A percentile compares a stretch with the other conserved stretches of the same genome.
phyloP scores from a whole-genome alignment of 1,140 invertebrate species.

The Mizuhopecten yessoensis region DNA sequence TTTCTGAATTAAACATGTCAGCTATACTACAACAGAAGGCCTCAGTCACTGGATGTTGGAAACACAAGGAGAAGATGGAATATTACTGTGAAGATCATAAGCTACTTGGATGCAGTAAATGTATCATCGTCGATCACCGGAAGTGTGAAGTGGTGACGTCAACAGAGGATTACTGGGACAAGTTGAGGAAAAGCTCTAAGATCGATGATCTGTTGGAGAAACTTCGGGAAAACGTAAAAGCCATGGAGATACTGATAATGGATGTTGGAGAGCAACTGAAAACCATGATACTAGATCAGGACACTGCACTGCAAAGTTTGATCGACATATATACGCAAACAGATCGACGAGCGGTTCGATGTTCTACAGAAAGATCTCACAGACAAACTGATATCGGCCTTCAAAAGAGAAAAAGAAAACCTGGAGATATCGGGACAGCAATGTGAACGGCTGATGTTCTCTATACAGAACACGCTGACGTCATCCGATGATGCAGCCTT shows the following conservation, averaged over 20 bases:
- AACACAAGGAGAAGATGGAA: slow-evolving; percentile 46
- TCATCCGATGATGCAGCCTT: background rate
- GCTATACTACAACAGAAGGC: background rate
- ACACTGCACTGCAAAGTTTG: background rate
- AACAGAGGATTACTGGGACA: slow-evolving; percentile 48
- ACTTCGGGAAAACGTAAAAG: background rate
- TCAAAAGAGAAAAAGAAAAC: background rate
- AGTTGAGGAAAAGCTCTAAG: background rate
- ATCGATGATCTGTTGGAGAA: background rate
- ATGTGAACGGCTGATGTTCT: slow-evolving; percentile 21
- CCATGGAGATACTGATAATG: background rate
- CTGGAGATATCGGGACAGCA: background rate
- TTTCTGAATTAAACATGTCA: background rate
- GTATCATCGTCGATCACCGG: slow-evolving; percentile 65
- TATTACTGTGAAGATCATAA: slow-evolving; percentile 69
- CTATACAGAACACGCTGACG: background rate
- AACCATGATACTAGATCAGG: background rate
- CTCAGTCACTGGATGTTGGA: background rate
- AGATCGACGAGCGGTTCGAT: background rate
- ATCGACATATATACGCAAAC: background rate
- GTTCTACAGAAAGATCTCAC: background rate
- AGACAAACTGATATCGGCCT: background rate
- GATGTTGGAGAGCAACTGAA: background rate
- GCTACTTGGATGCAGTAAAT: slow-evolving; percentile 63
- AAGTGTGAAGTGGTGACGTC: slow-evolving; percentile 63